Percentiles rank a stretch among this genome's conserved stretches.
phyloP scores from a whole-genome alignment of 2,888 invertebrate genomes.

The Camponotus fellah region DNA sequence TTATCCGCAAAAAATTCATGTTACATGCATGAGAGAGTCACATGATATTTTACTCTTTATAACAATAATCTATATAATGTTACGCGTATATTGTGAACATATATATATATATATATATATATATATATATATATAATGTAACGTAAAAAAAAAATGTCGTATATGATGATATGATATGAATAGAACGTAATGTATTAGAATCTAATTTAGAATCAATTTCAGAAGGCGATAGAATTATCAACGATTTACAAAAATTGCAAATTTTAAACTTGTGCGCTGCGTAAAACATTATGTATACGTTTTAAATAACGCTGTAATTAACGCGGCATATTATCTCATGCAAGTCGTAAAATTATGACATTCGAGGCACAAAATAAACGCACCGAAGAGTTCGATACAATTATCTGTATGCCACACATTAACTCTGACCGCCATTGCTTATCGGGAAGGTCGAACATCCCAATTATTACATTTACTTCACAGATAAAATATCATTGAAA shows the following conservation, averaged over 20 bases:
- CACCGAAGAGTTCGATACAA: constrained; percentile 71
- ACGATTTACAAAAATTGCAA: not conserved
- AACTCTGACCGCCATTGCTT: constrained; percentile 77
- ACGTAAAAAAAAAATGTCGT: not conserved
- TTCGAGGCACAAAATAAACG: constrained; percentile 76
- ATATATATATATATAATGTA: not conserved
- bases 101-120: not conserved
- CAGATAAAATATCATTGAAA: constrained; percentile 83
- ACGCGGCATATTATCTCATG: constrained; percentile 64
- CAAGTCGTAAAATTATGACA: constrained; percentile 75
- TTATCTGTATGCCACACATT: constrained; percentile 63
- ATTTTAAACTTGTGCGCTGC: not conserved
- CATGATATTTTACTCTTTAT: not conserved
- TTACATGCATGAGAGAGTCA: not conserved
- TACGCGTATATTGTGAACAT: not conserved
- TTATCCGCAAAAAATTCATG: not conserved
- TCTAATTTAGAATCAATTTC: not conserved
- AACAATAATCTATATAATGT: not conserved
- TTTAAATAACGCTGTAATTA: constrained; percentile 63
- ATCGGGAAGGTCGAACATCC: constrained; percentile 85
- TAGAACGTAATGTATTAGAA: not conserved
- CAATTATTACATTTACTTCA: constrained; percentile 82
- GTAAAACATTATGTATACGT: not conserved
- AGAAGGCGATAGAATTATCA: not conserved
- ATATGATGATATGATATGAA: not conserved